Evolutionary conservation across 2,888 invertebrate genomes (phyloP).

Genomic region (Polydrusus tereticollis): DNA sequence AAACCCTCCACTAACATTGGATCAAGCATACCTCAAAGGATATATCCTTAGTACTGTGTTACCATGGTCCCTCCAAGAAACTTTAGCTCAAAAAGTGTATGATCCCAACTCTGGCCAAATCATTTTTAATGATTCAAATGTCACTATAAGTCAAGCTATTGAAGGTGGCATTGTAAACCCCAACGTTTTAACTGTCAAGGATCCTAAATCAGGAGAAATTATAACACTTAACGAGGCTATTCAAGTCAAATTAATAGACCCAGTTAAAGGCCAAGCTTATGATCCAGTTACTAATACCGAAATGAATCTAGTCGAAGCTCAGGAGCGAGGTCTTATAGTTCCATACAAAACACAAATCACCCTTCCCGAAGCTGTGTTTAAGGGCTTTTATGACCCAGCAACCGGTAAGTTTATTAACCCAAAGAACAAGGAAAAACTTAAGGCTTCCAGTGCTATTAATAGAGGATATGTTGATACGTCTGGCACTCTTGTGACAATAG

Average conservation of each 20-base stretch:
- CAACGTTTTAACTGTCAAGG: slow-evolving; percentile 82
- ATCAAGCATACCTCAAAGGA: slow-evolving; percentile 85
- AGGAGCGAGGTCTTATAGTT: slow-evolving; percentile 84
- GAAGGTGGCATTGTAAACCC: slow-evolving; percentile 81
- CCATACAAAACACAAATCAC: slow-evolving; percentile 87
- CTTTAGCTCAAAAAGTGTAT: slow-evolving; percentile 84
- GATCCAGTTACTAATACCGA: slow-evolving; percentile 82
- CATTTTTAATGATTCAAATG: slow-evolving; percentile 76
- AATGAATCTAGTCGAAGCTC: slow-evolving; percentile 85
- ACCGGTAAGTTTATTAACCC: slow-evolving; percentile 87
- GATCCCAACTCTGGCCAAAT: slow-evolving; percentile 81
- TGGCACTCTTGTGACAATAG: slow-evolving; percentile 87
- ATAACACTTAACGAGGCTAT: slow-evolving; percentile 86
- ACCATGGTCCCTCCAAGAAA: slow-evolving; percentile 87
- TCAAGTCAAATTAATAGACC: slow-evolving; percentile 80
- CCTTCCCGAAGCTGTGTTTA: slow-evolving; percentile 90
- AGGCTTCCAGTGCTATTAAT: slow-evolving; percentile 86
- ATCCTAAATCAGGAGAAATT: slow-evolving; percentile 84
- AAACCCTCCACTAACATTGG: slow-evolving; percentile 78
- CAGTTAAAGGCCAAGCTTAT: slow-evolving; percentile 81
- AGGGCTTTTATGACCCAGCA: slow-evolving; percentile 89
- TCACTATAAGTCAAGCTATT: slow-evolving; percentile 83
- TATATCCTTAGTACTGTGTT: slow-evolving; percentile 83
- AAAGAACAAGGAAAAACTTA: slow-evolving; percentile 82
- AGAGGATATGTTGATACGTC: slow-evolving; percentile 87